A percentile compares a stretch with the other conserved stretches of the same genome.
phyloP scores from a whole-genome alignment of 1,140 invertebrate genomes.

The Drosophila sulfurigaster region DNA sequence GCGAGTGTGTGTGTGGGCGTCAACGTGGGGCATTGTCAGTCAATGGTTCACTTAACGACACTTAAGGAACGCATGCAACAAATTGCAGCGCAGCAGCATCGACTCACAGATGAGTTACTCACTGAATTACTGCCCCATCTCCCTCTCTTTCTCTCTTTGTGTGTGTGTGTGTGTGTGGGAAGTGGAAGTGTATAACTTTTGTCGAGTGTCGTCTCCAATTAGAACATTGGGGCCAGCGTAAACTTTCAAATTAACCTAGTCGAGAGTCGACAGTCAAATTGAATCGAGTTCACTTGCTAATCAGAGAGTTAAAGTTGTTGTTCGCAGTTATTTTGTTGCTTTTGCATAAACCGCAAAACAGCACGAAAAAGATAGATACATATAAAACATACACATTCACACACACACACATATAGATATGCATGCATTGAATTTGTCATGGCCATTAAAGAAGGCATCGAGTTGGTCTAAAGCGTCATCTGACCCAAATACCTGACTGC shows the following conservation, averaged over 20 bases:
- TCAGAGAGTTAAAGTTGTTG: not conserved
- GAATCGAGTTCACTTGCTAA: conserved; percentile 12
- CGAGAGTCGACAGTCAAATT: conserved; percentile 6
- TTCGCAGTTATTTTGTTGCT: not conserved
- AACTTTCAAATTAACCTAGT: conserved; percentile 73
- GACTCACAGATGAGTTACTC: not conserved
- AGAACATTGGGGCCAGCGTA: conserved; percentile 56
- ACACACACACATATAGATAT: too few relatives aligned
- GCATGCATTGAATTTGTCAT: conserved; percentile 3
- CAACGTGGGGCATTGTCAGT: conserved; percentile 67
- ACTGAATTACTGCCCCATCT: conserved; percentile 22
- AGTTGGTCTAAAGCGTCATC: conserved; percentile 8
- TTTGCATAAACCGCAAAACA: conserved; percentile 47
- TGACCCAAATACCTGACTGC: conserved; percentile 61
- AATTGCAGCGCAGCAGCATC: conserved; percentile 30
- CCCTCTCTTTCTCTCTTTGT: not conserved
- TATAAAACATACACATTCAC: too few relatives aligned
- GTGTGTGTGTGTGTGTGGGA: conserved; percentile 33
- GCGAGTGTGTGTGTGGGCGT: conserved; percentile 51
- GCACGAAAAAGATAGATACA: not conserved
- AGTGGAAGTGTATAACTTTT: conserved; percentile 16
- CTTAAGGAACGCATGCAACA: conserved; percentile 62
- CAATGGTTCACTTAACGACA: conserved; percentile 73
- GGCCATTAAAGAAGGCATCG: conserved; percentile 12
- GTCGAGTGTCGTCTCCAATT: conserved; percentile 62